Conservation (phyloP, 2,113 vertebrate genomes). For the Nettapus auritus region DNA sequence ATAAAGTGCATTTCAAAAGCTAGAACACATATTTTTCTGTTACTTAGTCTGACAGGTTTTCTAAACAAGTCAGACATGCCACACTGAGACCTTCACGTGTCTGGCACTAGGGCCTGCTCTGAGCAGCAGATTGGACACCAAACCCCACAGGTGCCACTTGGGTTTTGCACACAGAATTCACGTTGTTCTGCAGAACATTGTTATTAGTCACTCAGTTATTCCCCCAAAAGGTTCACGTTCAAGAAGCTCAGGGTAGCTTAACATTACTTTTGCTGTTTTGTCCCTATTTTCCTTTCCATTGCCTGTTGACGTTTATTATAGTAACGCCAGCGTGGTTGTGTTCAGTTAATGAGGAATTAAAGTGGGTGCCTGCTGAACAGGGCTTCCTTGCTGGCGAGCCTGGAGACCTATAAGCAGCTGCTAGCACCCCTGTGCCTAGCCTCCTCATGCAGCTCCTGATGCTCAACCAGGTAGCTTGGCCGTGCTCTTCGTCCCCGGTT, state of each 20-base stretch:
- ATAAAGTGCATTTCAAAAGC: neutral
- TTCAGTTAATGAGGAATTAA: neutral
- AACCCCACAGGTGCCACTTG: neutral
- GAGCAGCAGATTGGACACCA: neutral
- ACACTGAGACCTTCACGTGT: neutral
- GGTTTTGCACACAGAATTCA: neutral
- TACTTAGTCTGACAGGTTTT: neutral
- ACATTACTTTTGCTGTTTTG: neutral
- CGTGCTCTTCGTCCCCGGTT: neutral
- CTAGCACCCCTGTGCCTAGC: neutral
- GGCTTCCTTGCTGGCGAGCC: neutral
- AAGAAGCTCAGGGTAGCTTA: neutral
- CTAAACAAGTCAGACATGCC: neutral
- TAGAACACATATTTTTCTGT: neutral
- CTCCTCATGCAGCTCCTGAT: neutral
- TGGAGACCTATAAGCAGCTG: neutral
- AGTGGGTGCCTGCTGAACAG: neutral
- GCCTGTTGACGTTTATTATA: neutral
- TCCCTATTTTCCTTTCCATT: neutral
- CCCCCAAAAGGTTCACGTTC: neutral
- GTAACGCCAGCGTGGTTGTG: neutral
- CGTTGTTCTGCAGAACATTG: neutral
- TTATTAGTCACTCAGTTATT: neutral
- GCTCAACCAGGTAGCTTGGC: neutral
- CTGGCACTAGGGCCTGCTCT: neutral